Evolutionary conservation across 2,113 vertebrate genomes (phyloP).

Genomic region (Patagioenas fasciata): DNA sequence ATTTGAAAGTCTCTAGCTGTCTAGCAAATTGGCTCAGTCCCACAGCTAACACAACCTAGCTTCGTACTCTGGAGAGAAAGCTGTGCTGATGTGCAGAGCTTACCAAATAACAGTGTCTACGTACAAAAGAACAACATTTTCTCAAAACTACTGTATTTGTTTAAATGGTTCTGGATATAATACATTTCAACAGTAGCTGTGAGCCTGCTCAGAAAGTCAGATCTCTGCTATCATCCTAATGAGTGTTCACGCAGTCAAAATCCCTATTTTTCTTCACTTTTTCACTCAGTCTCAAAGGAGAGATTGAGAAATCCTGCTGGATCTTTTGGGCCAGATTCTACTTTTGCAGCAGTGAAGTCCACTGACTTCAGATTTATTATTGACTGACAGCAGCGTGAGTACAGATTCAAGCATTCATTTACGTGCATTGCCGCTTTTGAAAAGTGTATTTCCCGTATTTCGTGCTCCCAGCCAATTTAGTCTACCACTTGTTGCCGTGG

Average conservation of each 20-base stretch:
- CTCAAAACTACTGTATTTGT: neutral
- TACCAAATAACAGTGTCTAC: neutral
- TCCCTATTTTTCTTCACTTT: neutral
- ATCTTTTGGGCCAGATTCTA: neutral
- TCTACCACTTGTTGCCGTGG: constrained; percentile 60
- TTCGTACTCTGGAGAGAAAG: neutral
- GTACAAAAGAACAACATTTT: neutral
- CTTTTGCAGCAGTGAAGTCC: neutral
- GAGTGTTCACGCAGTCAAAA: neutral
- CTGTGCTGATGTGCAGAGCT: neutral
- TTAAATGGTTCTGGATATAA: neutral
- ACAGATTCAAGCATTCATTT: neutral
- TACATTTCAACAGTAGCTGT: neutral
- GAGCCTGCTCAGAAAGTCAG: neutral
- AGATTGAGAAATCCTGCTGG: neutral
- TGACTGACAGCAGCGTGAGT: neutral
- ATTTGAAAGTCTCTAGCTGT: neutral
- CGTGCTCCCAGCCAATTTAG: neutral
- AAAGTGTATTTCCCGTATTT: neutral
- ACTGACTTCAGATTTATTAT: neutral
- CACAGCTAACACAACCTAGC: neutral
- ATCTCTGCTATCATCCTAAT: neutral
- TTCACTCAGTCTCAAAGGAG: neutral
- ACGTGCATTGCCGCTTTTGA: neutral
- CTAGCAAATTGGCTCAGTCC: neutral